Evolutionary conservation across 1,140 invertebrate genomes (phyloP).

Genomic region (Archivesica marissinica): DNA sequence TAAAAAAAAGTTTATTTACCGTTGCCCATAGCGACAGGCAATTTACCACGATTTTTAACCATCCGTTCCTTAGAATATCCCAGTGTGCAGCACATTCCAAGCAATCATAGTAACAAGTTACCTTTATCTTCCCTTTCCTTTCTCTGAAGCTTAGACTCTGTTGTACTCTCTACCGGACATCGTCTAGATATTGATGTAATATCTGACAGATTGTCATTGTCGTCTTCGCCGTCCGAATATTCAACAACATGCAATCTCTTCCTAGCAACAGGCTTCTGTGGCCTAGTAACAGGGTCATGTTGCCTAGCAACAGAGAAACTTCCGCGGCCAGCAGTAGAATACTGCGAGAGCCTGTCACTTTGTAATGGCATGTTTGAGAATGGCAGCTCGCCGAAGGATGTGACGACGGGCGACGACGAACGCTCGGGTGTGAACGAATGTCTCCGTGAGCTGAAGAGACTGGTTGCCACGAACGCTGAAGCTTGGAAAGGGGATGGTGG

Average conservation of each 20-base stretch:
- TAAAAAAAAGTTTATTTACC: no score
- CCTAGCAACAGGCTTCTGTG: background rate
- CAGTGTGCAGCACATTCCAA: no score
- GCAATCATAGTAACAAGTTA: no score
- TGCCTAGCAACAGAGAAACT: background rate
- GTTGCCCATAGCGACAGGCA: no score
- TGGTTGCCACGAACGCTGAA: constrained; percentile 5
- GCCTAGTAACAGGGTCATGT: background rate
- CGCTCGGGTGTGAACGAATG: constrained; percentile 27
- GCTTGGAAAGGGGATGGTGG: background rate
- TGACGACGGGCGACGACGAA: background rate
- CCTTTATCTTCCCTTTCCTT: no score
- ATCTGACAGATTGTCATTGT: constrained; percentile 5
- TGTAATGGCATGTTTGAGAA: constrained; percentile 23
- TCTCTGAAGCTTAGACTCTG: no score
- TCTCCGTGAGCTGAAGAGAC: background rate
- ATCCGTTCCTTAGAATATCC: no score
- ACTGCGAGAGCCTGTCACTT: constrained; percentile 30
- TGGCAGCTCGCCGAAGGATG: constrained; percentile 23
- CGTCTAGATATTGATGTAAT: constrained; percentile 8
- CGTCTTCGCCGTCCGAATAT: background rate
- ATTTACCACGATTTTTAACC: no score
- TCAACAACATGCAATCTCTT: background rate
- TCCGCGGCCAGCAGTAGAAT: background rate
- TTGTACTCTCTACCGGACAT: constrained; percentile 16